Evolutionary conservation across 1,140 invertebrate genomes (phyloP).

Genomic region (Drosophila willistoni): DNA sequence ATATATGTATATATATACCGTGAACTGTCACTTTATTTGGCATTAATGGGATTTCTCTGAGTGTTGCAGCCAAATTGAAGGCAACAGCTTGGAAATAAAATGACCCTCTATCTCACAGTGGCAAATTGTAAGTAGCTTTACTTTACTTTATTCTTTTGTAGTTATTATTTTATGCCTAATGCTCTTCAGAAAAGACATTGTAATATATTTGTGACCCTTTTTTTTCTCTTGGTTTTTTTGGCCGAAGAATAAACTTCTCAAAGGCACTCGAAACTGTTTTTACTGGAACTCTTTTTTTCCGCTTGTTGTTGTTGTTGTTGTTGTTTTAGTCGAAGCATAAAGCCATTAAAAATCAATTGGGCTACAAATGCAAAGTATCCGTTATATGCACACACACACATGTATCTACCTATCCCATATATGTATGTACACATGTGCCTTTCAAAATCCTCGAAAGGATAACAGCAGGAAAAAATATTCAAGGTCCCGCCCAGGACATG

Average conservation of each 20-base stretch:
- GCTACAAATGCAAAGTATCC: constrained; percentile 57
- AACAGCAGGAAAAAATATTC: constrained; percentile 12
- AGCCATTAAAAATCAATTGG: constrained; percentile 77
- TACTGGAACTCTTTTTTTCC: constrained; percentile 56
- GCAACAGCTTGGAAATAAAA: constrained; percentile 21
- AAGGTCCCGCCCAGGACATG: constrained; percentile 20
- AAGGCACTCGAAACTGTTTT: constrained; percentile 35
- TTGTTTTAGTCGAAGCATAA: constrained; percentile 50
- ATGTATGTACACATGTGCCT: neutral
- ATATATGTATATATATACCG: constrained; percentile 1
- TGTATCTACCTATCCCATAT: too few relatives aligned
- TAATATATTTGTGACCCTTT: constrained; percentile 53
- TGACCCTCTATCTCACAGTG: neutral
- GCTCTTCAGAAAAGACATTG: constrained; percentile 41
- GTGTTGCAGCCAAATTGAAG: constrained; percentile 32
- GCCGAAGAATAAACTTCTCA: constrained; percentile 20
- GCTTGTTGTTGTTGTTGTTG: constrained; percentile 48
- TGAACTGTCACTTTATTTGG: constrained; percentile 30
- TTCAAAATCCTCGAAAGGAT: neutral
- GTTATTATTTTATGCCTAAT: constrained; percentile 18
- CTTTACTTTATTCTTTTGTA: constrained; percentile 11
- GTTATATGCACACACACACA: neutral
- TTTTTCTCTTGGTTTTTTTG: constrained; percentile 2
- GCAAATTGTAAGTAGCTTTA: constrained; percentile 32
- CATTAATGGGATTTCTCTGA: constrained; percentile 52